Conservation (phyloP, 2,888 invertebrate genomes). For the Didymodactylos carnosus region DNA sequence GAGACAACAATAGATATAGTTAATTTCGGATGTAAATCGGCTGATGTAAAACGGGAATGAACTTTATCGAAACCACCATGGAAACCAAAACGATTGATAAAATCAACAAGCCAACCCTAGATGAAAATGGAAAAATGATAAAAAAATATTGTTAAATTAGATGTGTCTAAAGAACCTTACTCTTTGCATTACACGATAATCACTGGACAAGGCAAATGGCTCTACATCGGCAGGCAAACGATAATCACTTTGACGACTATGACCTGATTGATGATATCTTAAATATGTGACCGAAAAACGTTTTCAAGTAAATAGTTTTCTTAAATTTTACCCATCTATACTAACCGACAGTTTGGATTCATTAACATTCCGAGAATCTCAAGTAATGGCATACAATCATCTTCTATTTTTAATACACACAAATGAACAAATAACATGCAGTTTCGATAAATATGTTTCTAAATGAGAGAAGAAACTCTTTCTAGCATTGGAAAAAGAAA, state of each 20-base stretch:
- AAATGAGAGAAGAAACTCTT: background rate
- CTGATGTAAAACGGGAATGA: slow-evolving; percentile 25
- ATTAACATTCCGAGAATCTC: slow-evolving; percentile 77
- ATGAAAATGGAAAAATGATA: background rate
- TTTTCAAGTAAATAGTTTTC: background rate
- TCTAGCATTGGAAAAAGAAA: background rate
- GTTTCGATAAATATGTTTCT: slow-evolving; percentile 67
- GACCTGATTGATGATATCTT: background rate
- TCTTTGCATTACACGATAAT: background rate
- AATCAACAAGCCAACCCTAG: slow-evolving; percentile 76
- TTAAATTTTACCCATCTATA: background rate
- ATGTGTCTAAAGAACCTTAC: background rate
- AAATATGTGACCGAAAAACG: background rate
- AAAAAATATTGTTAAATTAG: background rate
- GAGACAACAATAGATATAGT: slow-evolving; percentile 58
- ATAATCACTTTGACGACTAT: background rate
- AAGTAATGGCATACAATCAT: slow-evolving; percentile 66
- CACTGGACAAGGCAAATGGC: background rate
- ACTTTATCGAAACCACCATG: slow-evolving; percentile 63
- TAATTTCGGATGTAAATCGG: slow-evolving; percentile 41
- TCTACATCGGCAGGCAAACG: background rate
- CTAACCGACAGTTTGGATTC: slow-evolving; percentile 80
- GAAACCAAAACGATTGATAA: slow-evolving; percentile 81
- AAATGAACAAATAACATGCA: slow-evolving; percentile 75
- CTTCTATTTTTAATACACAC: slow-evolving; percentile 71